Evolutionary conservation across 2,797 vertebrate genomes (phyloP).

Genomic region (Chanos chanos): DNA sequence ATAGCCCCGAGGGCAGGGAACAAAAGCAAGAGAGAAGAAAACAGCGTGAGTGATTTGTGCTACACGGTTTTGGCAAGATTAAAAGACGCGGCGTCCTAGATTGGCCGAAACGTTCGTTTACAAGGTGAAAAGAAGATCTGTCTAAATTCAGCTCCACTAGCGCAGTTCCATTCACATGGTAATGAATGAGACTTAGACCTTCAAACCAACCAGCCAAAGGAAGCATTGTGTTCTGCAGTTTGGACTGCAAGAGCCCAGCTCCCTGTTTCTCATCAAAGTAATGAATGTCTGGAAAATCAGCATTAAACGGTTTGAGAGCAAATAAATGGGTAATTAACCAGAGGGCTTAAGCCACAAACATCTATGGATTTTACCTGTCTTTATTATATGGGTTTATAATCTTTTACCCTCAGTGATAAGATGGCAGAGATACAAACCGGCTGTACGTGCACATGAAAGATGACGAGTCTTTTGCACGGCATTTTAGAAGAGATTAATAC

Average conservation of each 20-base stretch:
- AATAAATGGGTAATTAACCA: no score
- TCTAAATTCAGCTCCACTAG: slow-evolving; percentile 47
- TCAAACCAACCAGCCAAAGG: slow-evolving; percentile 32
- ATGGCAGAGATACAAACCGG: no score
- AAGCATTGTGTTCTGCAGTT: background rate
- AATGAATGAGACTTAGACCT: slow-evolving; percentile 47
- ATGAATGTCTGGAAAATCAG: no score
- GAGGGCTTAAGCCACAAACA: no score
- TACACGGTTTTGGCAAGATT: slow-evolving; percentile 50
- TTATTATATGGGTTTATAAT: no score
- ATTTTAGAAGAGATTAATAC: no score
- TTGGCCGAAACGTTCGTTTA: slow-evolving; percentile 30
- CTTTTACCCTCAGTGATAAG: no score
- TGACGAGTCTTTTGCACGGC: no score
- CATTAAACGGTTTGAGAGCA: no score
- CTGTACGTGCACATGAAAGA: no score
- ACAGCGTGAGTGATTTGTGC: slow-evolving; percentile 37
- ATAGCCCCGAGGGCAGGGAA: slow-evolving; percentile 40
- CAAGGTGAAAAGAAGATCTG: slow-evolving; percentile 46
- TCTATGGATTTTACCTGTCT: no score
- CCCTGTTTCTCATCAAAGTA: background rate
- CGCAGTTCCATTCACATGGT: slow-evolving; percentile 60
- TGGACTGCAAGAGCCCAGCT: slow-evolving; percentile 14
- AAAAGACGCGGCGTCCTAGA: slow-evolving; percentile 47
- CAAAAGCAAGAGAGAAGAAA: slow-evolving; percentile 29